Conservation (phyloP, 2,888 invertebrate species). For the Drosophila fungiperda region DNA sequence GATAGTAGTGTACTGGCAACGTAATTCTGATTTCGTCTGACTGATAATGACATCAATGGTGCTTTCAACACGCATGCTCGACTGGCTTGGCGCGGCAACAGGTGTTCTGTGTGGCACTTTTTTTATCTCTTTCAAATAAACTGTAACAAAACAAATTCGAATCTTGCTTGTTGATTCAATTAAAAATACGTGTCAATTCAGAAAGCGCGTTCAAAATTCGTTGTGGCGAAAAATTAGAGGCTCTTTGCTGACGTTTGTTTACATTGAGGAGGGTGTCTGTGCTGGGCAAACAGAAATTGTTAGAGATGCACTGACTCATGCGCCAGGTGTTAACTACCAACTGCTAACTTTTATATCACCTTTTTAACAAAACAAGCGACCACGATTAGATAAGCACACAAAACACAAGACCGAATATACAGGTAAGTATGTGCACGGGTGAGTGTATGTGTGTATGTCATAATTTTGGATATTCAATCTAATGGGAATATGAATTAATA, state of each 20-base stretch:
- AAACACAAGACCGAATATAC: constrained; percentile 1
- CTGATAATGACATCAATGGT: constrained; percentile 62
- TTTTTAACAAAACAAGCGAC: constrained; percentile 20
- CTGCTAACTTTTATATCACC: constrained; percentile 47
- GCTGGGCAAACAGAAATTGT: constrained; percentile 69
- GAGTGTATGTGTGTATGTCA: constrained; percentile 37
- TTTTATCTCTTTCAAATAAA: constrained; percentile 7
- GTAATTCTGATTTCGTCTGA: constrained; percentile 21
- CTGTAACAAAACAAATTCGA: background rate
- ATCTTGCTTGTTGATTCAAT: background rate
- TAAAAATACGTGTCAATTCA: background rate
- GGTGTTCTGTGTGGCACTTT: constrained; percentile 53
- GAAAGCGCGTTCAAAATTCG: background rate
- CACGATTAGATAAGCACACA: constrained; percentile 67
- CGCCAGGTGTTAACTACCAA: constrained; percentile 67
- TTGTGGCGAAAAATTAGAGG: background rate
- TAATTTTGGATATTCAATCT: constrained; percentile 30
- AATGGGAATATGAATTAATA: constrained; percentile 3
- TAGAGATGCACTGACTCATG: constrained; percentile 57
- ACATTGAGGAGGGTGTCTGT: constrained; percentile 58
- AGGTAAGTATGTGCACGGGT: background rate
- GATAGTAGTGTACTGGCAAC: constrained; percentile 63
- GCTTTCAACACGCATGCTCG: constrained; percentile 21
- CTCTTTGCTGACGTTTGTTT: constrained; percentile 54
- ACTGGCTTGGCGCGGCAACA: constrained; percentile 38